Base-by-base conservation (phyloP, 92 coral and sea anemone genomes). In the Epizoanthus rinbou region DNA sequence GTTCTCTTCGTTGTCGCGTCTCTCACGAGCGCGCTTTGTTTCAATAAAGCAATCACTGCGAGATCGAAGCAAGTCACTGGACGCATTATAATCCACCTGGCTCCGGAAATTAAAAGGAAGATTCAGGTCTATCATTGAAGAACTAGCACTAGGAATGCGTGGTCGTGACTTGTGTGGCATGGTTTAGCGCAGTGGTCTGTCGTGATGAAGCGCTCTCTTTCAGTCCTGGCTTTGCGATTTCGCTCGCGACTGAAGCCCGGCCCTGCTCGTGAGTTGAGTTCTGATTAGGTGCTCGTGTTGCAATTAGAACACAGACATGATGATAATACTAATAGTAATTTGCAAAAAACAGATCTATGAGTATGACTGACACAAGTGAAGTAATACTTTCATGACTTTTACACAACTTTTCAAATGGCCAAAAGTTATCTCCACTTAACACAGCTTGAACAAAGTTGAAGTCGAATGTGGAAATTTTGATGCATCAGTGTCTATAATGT, bases 1-100 rank as follows among this genome's bases (percentile, higher is more conserved):
- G 23, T 28, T 73, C 68, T 86, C 79, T 63, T 81, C 82, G 10
- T 25, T 56, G 3, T 39, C 57, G 50, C 60, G 43, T 76, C 72
- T 78, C 75, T 93, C 91, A 21, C 83, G 89, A 19, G 73, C 80
- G 74, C 95, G 84, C 84, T 91, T 91, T 15, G 94, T 83, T 24
- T 93, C 85, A 69, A 97, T 78, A 84, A 87, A 94, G 57, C 93
- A 88, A 47, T 94, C 98, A 80, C 99, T 97, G 28, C 99, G 92
- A 19, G 99, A 97, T 63, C 96, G 91, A n/a, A 92, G 85, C 17
- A 97, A 91, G 64, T 88, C 89, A 74, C 92, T 78, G 19, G 88
- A 57, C 18, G 98, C 99, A 69, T 90, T 92, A 65, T 88, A 94
- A 15, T 94, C 91, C 15, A 87, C 71, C 73, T 89, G 91, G 33